These are phyloP conservation scores for Lepidonotus clava DNA, from an alignment of 2,888 invertebrate species.

Conservation along the genomic window DNA sequence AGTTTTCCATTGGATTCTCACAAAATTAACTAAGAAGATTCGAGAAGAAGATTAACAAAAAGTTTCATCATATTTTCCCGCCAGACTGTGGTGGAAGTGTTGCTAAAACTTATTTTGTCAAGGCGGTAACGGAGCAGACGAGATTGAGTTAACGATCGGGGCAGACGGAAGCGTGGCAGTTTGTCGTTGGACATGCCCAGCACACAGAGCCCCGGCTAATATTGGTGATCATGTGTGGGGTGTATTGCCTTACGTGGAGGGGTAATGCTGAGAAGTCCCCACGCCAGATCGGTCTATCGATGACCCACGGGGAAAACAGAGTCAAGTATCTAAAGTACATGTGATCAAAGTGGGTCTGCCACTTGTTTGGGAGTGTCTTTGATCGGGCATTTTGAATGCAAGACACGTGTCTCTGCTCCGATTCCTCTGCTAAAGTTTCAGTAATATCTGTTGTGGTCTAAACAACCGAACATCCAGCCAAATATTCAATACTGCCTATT, in stretches of 20 bases:
- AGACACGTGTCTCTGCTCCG: background rate
- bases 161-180: slow-evolving; percentile 26
- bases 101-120: no score
- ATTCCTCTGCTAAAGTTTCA: background rate
- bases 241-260: background rate
- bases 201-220: background rate
- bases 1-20: background rate
- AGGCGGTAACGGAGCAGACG: no score
- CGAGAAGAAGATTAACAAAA: background rate
- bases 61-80: no score
- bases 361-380: background rate
- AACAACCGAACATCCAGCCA: no score
- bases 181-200: slow-evolving; percentile 23
- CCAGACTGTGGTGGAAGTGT: no score
- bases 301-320: background rate
- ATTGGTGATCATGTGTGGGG: slow-evolving; percentile 41
- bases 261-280: slow-evolving; percentile 9
- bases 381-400: background rate
- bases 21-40: background rate
- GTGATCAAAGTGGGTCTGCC: slow-evolving; percentile 12
- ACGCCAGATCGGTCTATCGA: background rate
- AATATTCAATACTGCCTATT: no score
- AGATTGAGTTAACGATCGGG: slow-evolving; percentile 29
- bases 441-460: no score
- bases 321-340: background rate